These are phyloP conservation scores for Melanaphis sacchari DNA, from an alignment of 1,140 invertebrate species.

Conservation along the genomic window DNA sequence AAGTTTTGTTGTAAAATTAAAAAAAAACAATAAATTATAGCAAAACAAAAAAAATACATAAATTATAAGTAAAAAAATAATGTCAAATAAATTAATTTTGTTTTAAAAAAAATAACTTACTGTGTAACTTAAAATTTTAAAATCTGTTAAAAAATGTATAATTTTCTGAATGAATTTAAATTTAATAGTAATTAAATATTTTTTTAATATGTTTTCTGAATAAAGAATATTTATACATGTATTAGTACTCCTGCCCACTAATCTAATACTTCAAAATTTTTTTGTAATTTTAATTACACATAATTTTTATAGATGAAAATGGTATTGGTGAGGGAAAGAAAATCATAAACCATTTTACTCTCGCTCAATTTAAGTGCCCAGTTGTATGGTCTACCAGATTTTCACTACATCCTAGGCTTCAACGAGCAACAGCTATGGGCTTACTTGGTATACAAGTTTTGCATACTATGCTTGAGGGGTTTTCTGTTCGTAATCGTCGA, in stretches of 20 bases:
- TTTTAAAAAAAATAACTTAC: background rate
- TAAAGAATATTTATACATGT: background rate
- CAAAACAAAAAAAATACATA: no score
- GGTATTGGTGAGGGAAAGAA: background rate
- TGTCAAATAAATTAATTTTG: background rate
- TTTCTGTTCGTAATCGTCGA: constrained; percentile 77
- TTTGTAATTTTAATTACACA: background rate
- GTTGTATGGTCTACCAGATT: constrained; percentile 79
- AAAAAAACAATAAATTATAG: no score
- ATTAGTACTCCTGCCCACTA: background rate
- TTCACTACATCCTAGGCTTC: constrained; percentile 73
- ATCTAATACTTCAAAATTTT: background rate
- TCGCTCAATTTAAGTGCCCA: constrained; percentile 77
- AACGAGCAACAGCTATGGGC: constrained; percentile 72
- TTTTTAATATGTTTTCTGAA: background rate
- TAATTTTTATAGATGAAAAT: constrained; percentile 41
- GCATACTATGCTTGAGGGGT: constrained; percentile 73
- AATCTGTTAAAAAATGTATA: background rate
- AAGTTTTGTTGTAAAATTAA: no score
- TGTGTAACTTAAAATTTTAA: background rate
- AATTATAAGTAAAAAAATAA: no score
- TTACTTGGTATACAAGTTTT: constrained; percentile 72
- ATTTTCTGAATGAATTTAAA: background rate
- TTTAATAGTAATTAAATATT: background rate
- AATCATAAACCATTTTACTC: constrained; percentile 64